phyloP scores from a whole-genome alignment of 2,888 invertebrate genomes.

The Alsophila aescularia region DNA sequence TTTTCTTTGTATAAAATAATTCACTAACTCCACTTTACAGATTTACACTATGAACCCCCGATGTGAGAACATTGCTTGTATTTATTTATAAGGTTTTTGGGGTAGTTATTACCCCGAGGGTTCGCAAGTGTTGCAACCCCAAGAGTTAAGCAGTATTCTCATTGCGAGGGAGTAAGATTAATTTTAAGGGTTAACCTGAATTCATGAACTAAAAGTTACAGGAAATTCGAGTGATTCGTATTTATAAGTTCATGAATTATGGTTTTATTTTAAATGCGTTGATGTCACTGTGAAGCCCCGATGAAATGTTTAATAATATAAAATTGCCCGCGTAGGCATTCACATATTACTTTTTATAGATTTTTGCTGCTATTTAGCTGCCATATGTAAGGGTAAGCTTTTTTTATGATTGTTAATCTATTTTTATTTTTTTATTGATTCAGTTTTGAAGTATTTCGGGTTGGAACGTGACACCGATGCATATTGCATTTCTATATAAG shows the following conservation, averaged over 20 bases:
- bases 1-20: constrained; percentile 10
- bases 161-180: constrained; percentile 19
- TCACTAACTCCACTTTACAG: constrained; percentile 27
- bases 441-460: background rate
- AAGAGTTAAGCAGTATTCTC: constrained; percentile 30
- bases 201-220: constrained; percentile 22
- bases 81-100: constrained; percentile 12
- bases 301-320: no score
- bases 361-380: background rate
- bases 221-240: constrained; percentile 1
- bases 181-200: constrained; percentile 16
- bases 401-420: background rate
- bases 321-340: background rate
- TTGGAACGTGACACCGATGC: constrained; percentile 10
- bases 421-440: background rate
- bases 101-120: constrained; percentile 8
- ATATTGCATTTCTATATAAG: constrained; percentile 37
- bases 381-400: background rate
- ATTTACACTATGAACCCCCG: constrained; percentile 8
- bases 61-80: constrained; percentile 27
- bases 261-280: constrained; percentile 6
- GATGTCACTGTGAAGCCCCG: constrained; percentile 15
- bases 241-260: constrained; percentile 12
- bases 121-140: no score
- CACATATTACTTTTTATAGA: background rate